Conservation (phyloP, 2,113 vertebrate species). For the Odocoileus virginianus region DNA sequence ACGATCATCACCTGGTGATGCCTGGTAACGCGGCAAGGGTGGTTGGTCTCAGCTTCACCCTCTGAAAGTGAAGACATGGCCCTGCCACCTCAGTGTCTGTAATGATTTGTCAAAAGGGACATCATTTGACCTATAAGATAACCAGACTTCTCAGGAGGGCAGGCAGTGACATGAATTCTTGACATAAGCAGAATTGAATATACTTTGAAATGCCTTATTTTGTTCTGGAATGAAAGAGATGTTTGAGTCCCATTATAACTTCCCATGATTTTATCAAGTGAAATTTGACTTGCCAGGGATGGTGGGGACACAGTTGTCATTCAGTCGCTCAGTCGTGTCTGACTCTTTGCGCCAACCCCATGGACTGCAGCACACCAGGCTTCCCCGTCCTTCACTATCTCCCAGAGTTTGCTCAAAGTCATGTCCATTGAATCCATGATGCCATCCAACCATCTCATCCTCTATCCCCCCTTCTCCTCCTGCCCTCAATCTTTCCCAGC, state of each 20-base stretch:
- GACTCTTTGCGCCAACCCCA: not conserved
- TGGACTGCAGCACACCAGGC: not conserved
- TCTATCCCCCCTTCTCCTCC: not conserved
- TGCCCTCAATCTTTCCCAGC: not conserved
- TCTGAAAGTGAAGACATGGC: not conserved
- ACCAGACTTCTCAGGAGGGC: not conserved
- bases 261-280: not conserved
- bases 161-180: not conserved
- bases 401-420: not conserved
- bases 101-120: not conserved
- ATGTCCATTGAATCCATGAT: not conserved
- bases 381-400: not conserved
- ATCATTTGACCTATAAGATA: not conserved
- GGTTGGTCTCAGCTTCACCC: not conserved
- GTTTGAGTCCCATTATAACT: not conserved
- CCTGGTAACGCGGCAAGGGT: accelerated
- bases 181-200: not conserved
- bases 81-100: too few species aligned
- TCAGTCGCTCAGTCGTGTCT: not conserved
- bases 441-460: not conserved
- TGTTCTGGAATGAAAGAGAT: not conserved
- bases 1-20: not conserved
- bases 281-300: not conserved
- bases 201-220: not conserved
- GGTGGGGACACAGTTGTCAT: not conserved